These are phyloP conservation scores for Tetranychus truncatus DNA, from an alignment of 2,888 invertebrate species.

Conservation along the genomic window DNA sequence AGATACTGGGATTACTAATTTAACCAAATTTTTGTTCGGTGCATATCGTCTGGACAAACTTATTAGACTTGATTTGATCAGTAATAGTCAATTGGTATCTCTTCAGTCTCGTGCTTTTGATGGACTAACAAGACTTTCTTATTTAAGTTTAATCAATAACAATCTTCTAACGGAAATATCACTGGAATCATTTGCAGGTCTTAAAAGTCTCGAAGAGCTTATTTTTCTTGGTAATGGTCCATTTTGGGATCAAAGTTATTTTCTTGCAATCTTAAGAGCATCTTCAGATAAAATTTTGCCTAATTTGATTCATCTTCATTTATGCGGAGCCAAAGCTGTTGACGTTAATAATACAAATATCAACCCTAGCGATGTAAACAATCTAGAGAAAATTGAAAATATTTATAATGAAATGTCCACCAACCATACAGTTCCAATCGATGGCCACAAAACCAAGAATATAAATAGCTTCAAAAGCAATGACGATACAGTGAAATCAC, in stretches of 20 bases:
- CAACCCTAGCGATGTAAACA: background rate
- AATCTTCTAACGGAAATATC: background rate
- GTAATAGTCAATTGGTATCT: slow-evolving; percentile 5
- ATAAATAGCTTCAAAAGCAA: background rate
- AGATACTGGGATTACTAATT: slow-evolving; percentile 3
- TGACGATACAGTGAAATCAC: too few species aligned
- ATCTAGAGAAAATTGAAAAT: background rate
- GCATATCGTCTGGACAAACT: slow-evolving; percentile 11
- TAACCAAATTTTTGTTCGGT: slow-evolving; percentile 17
- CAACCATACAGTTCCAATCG: background rate
- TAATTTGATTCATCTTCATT: slow-evolving; percentile 17
- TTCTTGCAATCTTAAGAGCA: slow-evolving; percentile 11
- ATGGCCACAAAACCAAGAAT: background rate
- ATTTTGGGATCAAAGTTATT: slow-evolving; percentile 5
- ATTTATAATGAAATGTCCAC: background rate
- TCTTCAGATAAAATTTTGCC: slow-evolving; percentile 16
- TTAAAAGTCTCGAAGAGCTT: slow-evolving; percentile 18
- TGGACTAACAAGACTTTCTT: slow-evolving; percentile 12
- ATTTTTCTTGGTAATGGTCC: slow-evolving; percentile 15
- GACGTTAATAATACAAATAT: background rate
- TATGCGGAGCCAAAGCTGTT: background rate
- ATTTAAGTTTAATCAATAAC: slow-evolving; percentile 15
- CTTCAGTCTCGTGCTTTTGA: slow-evolving; percentile 17
- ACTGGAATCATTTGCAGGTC: slow-evolving; percentile 16
- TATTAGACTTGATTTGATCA: slow-evolving; percentile 14